Base-by-base conservation (phyloP, 2,113 vertebrate species). In the Erythrocebus patas region DNA sequence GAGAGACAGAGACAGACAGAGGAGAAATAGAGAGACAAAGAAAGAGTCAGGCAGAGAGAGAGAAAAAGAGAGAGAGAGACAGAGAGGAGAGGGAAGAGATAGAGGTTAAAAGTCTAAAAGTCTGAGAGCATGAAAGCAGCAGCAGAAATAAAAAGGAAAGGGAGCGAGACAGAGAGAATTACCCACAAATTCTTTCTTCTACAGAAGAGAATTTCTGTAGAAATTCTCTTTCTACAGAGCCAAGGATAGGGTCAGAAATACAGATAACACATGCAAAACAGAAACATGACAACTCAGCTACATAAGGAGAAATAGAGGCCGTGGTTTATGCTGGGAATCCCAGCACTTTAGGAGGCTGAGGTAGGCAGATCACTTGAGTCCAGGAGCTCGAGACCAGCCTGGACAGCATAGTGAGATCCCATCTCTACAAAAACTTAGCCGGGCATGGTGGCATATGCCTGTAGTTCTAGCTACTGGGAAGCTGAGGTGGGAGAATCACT, bases 301-400 rank as follows among this genome's bases (percentile, higher is more conserved):
- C 27, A 17, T 8, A 6, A 45, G 40, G 83, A 45, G 59, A 32
- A 18, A n/a, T 78, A 7, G 50, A 40, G 0, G 0, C 0, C 35
- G 6, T 64, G 61, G 27, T 27, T 64, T 27, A 32, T 0, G 12
- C 61, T 12, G 12, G 61, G 27, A 64, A 64, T 64, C 27, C 27
- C 61, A 32, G 61, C 27, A 30, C 52, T 64, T 32, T 64, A 27
- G 61, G 61, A 64, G 61, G 61, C 61, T 13, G 27, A 64, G 61
- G 61, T 64, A 64, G 61, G 61, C 30, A 13, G 27, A 32, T 14
- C 61, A 64, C 27, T 64, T 30, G 61, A 64, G 27, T 30, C 27
- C 61, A 30, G 27, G 61, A 64, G 61, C 61, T 64, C 2, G 27
- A 30, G 61, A 64, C 6, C 12, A 13, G 27, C 27, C 61, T 64